These are phyloP conservation scores for Ptyas mucosa DNA, from an alignment of 2,113 vertebrate genomes.

Conservation along the genomic window DNA sequence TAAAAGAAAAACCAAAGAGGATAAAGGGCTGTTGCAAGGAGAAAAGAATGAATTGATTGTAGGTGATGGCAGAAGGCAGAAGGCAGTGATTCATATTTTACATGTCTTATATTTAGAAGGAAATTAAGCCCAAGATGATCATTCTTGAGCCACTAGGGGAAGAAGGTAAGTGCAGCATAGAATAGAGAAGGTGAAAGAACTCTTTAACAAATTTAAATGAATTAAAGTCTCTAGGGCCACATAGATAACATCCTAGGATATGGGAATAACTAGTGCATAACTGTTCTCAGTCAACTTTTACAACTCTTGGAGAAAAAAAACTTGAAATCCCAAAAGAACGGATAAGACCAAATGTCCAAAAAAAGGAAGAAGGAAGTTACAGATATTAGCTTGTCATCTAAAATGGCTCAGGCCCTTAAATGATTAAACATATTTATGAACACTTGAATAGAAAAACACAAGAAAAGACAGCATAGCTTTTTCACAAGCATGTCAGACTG, in stretches of 20 bases:
- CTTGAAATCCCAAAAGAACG: not conserved
- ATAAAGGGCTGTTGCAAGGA: not conserved
- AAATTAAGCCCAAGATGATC: not conserved
- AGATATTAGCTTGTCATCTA: not conserved
- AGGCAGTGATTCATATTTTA: not conserved
- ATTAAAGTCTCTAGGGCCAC: not conserved
- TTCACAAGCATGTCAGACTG: not conserved
- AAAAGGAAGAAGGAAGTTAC: not conserved
- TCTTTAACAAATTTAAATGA: not conserved
- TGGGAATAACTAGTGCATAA: not conserved
- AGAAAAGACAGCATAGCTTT: not conserved
- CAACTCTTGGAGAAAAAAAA: not conserved
- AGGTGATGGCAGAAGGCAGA: not conserved
- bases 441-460: not conserved
- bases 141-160: not conserved
- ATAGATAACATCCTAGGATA: not conserved
- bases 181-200: not conserved
- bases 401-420: not conserved
- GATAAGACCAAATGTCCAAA: not conserved
- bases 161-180: not conserved
- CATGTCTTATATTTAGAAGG: not conserved
- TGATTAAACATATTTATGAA: not conserved
- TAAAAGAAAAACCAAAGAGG: not conserved
- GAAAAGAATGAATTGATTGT: not conserved
- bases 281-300: not conserved